These are phyloP conservation scores for Periphyllus acericola DNA, from an alignment of 2,888 invertebrate genomes.

Conservation along the genomic window DNA sequence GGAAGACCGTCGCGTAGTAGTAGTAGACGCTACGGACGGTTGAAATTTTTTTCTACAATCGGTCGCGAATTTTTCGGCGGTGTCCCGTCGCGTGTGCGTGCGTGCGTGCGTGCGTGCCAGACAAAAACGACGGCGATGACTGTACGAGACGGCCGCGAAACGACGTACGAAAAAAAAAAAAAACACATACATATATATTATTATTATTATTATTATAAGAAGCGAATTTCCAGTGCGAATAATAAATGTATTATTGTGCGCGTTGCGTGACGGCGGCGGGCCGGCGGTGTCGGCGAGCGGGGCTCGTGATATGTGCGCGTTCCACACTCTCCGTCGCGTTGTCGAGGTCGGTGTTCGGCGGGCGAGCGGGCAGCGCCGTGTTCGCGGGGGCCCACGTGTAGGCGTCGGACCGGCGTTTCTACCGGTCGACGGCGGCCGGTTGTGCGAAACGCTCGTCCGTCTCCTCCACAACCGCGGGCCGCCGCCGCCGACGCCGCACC, in stretches of 20 bases:
- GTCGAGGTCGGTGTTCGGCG: constrained; percentile 73
- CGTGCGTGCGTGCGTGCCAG: neutral
- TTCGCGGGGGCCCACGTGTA: constrained; percentile 71
- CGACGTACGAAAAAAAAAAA: neutral
- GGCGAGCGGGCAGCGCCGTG: constrained; percentile 67
- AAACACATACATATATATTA: neutral
- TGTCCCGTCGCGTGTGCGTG: too few species aligned
- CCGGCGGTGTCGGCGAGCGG: constrained; percentile 64
- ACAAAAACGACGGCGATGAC: constrained; percentile 13
- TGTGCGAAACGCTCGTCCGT: constrained; percentile 66
- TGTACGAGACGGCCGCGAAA: neutral
- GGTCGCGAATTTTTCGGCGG: neutral
- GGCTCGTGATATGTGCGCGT: constrained; percentile 9
- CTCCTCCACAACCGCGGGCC: constrained; percentile 59
- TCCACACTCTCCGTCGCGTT: constrained; percentile 72
- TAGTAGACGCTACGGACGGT: neutral
- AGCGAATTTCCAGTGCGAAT: constrained; percentile 52
- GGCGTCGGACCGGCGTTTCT: constrained; percentile 68
- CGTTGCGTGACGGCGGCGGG: constrained; percentile 33
- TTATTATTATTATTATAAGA: neutral
- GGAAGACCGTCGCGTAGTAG: neutral
- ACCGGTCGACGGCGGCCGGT: constrained; percentile 64
- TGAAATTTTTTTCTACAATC: neutral
- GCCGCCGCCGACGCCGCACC: constrained; percentile 28
- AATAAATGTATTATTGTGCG: constrained; percentile 40